A percentile compares a stretch with the other conserved stretches of the same genome.
These are phyloP conservation scores for Coturnix japonica DNA, from an alignment of 2,113 vertebrate species.

Conservation along the genomic window DNA sequence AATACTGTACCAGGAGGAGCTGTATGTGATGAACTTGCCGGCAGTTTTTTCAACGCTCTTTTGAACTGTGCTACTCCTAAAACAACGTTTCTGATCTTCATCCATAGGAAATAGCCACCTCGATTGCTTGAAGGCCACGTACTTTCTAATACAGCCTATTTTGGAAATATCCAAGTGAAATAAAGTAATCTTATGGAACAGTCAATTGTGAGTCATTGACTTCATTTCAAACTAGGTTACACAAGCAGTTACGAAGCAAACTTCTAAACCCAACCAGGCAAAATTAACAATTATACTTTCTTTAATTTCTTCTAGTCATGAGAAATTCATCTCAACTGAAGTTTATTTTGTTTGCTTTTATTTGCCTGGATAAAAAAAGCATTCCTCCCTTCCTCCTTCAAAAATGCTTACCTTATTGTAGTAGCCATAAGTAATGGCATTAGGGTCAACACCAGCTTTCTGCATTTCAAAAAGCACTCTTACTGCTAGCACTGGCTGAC, in stretches of 20 bases:
- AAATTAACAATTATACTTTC: not conserved
- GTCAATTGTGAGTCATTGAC: not conserved
- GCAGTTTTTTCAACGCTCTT: slow-evolving; percentile 87
- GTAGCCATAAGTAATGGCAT: slow-evolving; percentile 98
- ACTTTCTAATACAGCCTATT: slow-evolving; percentile 95
- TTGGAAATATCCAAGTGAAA: slow-evolving; percentile 39
- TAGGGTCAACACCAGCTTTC: slow-evolving; percentile 95
- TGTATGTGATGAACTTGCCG: slow-evolving; percentile 77
- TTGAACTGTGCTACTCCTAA: slow-evolving; percentile 93
- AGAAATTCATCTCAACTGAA: not conserved
- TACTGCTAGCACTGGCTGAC: slow-evolving; percentile 95
- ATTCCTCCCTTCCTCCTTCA: fast-evolving
- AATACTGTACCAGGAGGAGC: slow-evolving; percentile 85
- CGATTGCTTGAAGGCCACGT: slow-evolving; percentile 97
- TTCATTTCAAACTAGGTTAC: not conserved
- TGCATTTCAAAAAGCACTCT: slow-evolving; percentile 97
- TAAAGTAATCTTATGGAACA: not conserved
- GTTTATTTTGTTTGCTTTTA: not conserved
- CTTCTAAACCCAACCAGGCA: not conserved
- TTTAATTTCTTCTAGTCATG: not conserved
- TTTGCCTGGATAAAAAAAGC: not conserved
- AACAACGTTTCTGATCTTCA: slow-evolving; percentile 94
- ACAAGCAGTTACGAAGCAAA: not conserved
- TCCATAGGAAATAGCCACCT: slow-evolving; percentile 96
- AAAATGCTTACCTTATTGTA: slow-evolving; percentile 89